Evolutionary conservation across 1,140 invertebrate species (phyloP).

Genomic region (Halictus rubicundus): DNA sequence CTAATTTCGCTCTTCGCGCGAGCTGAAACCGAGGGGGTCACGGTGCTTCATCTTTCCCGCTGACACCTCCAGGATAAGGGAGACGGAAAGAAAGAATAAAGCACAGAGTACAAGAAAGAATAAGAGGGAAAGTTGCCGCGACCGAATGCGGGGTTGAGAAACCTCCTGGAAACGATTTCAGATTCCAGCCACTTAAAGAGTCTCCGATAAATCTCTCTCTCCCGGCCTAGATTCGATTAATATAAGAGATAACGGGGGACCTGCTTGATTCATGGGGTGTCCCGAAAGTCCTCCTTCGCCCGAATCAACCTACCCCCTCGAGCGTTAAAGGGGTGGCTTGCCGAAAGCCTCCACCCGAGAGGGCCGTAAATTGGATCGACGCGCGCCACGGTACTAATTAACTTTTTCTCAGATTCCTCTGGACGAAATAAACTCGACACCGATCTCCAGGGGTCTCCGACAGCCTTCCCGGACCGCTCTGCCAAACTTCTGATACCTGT

Average conservation of each 20-base stretch:
- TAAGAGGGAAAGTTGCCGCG: no score
- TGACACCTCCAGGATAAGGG: not conserved
- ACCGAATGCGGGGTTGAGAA: not conserved
- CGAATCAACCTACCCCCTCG: not conserved
- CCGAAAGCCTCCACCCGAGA: not conserved
- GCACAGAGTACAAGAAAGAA: no score
- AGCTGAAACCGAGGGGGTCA: not conserved
- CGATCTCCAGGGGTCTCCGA: not conserved
- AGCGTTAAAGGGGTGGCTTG: not conserved
- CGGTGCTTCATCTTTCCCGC: not conserved
- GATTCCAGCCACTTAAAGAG: slow-evolving; percentile 1
- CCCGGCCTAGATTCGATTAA: not conserved
- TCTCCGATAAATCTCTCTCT: not conserved
- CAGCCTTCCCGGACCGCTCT: no score
- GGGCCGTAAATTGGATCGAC: not conserved
- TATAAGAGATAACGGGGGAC: slow-evolving; percentile 5
- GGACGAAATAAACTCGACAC: not conserved
- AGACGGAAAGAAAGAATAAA: not conserved
- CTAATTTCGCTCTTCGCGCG: slow-evolving; percentile 6
- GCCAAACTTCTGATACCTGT: no score
- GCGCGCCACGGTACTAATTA: not conserved
- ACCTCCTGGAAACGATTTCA: not conserved
- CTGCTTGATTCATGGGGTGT: not conserved
- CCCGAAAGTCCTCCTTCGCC: not conserved
- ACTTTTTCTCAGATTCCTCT: not conserved